phyloP scores from a whole-genome alignment of 2,113 vertebrate genomes.

The Nyctibius bracteatus region DNA sequence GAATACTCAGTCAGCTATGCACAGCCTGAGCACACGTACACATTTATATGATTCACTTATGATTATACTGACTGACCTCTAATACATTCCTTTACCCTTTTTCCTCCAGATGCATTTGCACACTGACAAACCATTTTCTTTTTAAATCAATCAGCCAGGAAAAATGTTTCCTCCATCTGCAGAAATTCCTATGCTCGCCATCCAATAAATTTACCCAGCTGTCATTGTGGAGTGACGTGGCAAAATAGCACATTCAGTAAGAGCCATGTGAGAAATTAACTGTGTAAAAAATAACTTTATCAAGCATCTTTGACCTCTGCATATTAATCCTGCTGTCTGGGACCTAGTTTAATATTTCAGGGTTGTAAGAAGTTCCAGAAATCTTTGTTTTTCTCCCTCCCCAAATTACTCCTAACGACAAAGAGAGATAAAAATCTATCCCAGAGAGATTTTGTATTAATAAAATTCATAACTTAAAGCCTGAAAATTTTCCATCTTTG shows the following conservation, averaged over 20 bases:
- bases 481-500: not conserved
- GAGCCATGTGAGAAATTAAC: slow-evolving; percentile 2
- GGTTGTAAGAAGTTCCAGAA: slow-evolving; percentile 18
- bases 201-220: slow-evolving; percentile 6
- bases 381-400: not conserved
- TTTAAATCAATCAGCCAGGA: not conserved
- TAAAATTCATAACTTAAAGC: slow-evolving; percentile 8
- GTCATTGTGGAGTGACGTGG: slow-evolving; percentile 1
- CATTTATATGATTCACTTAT: not conserved
- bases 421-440: not conserved
- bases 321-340: slow-evolving; percentile 13
- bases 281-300: slow-evolving; percentile 9
- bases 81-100: slow-evolving; percentile 9
- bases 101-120: slow-evolving; percentile 15
- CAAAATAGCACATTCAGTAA: not conserved
- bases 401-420: not conserved
- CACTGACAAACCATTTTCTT: slow-evolving; percentile 27
- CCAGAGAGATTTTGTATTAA: not conserved
- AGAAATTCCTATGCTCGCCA: not conserved
- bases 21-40: not conserved
- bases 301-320: slow-evolving; percentile 9
- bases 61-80: slow-evolving; percentile 7
- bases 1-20: not conserved
- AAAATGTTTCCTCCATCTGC: slow-evolving; percentile 1
- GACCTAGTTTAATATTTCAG: slow-evolving; percentile 29